Percentiles rank a stretch among this genome's conserved stretches.
Conservation (phyloP, 92 coral and sea anemone species). For the Desmophyllum pertusum region DNA sequence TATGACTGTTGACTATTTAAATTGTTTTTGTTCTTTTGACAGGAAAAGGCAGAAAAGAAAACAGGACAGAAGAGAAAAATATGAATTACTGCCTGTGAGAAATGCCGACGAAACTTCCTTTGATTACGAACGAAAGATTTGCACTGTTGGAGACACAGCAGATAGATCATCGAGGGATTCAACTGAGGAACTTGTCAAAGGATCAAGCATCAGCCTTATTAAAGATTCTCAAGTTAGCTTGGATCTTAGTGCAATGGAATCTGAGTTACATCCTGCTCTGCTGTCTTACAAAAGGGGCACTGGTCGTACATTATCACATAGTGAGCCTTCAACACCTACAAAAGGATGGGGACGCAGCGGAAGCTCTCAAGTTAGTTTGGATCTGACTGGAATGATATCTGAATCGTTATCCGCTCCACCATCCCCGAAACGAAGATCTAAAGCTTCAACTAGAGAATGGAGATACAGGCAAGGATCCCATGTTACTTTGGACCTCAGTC, state of each 20-base stretch:
- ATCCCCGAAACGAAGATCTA: not conserved
- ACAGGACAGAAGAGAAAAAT: not conserved
- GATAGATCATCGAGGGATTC: not conserved
- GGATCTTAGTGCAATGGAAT: not conserved
- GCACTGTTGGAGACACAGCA: not conserved
- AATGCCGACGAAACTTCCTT: not conserved
- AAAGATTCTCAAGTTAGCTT: not conserved
- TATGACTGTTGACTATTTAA: not conserved
- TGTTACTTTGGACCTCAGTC: not conserved
- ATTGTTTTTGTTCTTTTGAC: not conserved
- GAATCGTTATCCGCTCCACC: conserved; percentile 2
- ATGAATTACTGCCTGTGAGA: not conserved
- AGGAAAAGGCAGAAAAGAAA: not conserved
- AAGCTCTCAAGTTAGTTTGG: not conserved
- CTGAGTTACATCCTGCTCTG: not conserved
- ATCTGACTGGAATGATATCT: not conserved
- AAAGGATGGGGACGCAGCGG: not conserved
- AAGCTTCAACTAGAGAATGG: not conserved
- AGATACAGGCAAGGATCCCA: not conserved
- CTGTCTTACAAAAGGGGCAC: not conserved
- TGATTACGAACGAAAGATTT: not conserved
- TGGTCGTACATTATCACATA: not conserved
- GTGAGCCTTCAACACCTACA: not conserved
- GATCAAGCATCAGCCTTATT: not conserved
- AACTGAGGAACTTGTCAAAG: not conserved